Percentiles rank a stretch among this genome's conserved stretches.
Conservation (phyloP, 53 echinoderm and acorn worm genomes). For the Crossaster papposus region DNA sequence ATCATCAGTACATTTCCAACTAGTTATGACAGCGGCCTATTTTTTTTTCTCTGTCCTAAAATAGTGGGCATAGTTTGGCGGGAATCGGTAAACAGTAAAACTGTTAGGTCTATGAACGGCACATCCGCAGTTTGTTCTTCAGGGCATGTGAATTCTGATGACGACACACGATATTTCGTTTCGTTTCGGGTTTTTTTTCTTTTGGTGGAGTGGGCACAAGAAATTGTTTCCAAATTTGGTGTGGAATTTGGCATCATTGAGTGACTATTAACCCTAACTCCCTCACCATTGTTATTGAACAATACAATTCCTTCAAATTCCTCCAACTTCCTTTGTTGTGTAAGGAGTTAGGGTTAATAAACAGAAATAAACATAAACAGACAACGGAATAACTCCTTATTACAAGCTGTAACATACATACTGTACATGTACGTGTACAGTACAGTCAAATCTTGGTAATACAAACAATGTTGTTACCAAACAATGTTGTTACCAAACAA, state of each 20-base stretch:
- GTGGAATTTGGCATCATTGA: constrained; percentile 29
- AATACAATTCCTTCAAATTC: no score
- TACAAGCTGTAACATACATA: background rate
- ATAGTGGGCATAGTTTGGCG: constrained; percentile 42
- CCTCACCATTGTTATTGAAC: no score
- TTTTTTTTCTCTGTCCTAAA: constrained; percentile 21
- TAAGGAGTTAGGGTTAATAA: no score
- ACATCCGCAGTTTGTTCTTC: constrained; percentile 3
- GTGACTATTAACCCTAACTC: background rate
- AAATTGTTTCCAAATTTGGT: constrained; percentile 59
- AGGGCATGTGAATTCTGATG: constrained; percentile 59
- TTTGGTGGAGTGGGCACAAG: background rate
- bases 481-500: no score
- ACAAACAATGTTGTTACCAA: no score
- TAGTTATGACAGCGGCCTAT: constrained; percentile 38
- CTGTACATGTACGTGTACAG: constrained; percentile 1
- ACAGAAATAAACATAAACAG: no score
- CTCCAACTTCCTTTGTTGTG: no score
- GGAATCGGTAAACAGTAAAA: background rate
- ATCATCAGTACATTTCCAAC: constrained; percentile 30
- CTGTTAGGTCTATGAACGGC: background rate
- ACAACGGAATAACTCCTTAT: no score
- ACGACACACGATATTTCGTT: constrained; percentile 12
- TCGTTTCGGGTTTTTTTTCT: constrained; percentile 16
- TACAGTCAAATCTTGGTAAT: background rate